phyloP scores from a whole-genome alignment of 2,113 vertebrate genomes.

The Oostethus manadensis region DNA sequence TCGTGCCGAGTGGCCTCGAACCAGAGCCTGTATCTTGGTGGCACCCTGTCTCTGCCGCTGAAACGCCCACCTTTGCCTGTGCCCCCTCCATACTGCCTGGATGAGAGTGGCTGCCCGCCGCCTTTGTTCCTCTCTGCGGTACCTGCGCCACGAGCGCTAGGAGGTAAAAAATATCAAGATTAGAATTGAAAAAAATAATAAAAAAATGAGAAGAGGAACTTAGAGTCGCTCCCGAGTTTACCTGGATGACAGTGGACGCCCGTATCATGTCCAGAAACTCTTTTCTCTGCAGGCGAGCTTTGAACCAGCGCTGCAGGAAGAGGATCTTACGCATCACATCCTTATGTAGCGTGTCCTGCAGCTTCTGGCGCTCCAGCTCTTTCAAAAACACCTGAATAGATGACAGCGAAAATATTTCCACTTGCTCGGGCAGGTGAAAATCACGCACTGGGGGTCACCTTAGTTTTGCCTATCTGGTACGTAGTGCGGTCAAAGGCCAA shows the following conservation, averaged over 20 bases:
- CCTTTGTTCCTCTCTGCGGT: conserved; percentile 47
- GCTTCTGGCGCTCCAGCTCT: conserved; percentile 83
- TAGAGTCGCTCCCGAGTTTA: conserved; percentile 30
- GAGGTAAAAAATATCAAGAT: not conserved
- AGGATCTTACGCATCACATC: conserved; percentile 93
- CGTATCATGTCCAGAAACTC: conserved; percentile 77
- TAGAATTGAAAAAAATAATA: no score
- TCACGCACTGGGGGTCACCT: conserved; percentile 67
- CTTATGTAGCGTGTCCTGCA: conserved; percentile 86
- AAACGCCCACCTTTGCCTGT: conserved; percentile 62
- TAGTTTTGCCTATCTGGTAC: conserved; percentile 94
- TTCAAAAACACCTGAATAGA: conserved; percentile 89
- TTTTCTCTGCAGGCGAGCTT: conserved; percentile 78
- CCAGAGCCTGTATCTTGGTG: conserved; percentile 81
- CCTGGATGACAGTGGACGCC: conserved; percentile 83
- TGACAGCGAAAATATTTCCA: not conserved
- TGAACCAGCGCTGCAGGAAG: conserved; percentile 88
- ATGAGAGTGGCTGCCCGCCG: conserved; percentile 71
- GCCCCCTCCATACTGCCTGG: conserved; percentile 81
- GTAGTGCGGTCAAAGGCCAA: conserved; percentile 78
- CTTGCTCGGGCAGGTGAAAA: not conserved
- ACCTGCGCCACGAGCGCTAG: conserved; percentile 78
- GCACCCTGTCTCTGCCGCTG: conserved; percentile 46
- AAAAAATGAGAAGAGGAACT: not conserved
- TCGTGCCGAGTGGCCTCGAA: conserved; percentile 82